Evolutionary conservation across 2,888 invertebrate genomes (phyloP).

Genomic region (Ectobius pallidus): DNA sequence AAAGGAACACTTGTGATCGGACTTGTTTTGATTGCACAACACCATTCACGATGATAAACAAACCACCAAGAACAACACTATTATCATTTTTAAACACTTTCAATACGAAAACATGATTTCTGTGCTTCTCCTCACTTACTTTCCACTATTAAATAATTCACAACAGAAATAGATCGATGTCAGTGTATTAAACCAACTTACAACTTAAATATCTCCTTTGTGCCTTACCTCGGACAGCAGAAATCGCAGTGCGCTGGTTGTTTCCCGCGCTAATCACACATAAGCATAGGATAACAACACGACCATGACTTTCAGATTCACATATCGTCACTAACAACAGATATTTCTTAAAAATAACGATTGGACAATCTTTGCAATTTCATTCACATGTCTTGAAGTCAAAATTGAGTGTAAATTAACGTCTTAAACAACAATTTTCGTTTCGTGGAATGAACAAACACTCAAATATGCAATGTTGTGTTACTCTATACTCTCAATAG

Average conservation of each 20-base stretch:
- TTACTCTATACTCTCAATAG: slow-evolving; percentile 22
- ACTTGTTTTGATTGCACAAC: slow-evolving; percentile 43
- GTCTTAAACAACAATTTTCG: neutral
- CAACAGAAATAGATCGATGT: neutral
- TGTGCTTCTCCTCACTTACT: neutral
- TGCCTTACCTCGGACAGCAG: slow-evolving; percentile 34
- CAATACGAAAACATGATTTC: neutral
- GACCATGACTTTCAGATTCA: slow-evolving; percentile 41
- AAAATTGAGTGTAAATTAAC: neutral
- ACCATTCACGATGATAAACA: slow-evolving; percentile 39
- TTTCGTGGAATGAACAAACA: slow-evolving; percentile 16
- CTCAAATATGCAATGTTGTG: slow-evolving; percentile 13
- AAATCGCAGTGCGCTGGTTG: slow-evolving; percentile 31
- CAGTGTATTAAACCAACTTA: neutral
- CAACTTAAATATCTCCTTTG: neutral
- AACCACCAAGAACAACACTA: slow-evolving; percentile 16
- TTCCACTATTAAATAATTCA: neutral
- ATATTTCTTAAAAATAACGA: neutral
- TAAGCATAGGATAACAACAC: slow-evolving; percentile 36
- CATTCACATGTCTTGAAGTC: neutral
- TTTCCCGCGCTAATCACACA: slow-evolving; percentile 44
- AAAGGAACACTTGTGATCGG: neutral
- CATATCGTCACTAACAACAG: slow-evolving; percentile 15
- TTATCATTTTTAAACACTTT: slow-evolving; percentile 19
- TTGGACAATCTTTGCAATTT: neutral